Base-by-base conservation (phyloP, 2,888 invertebrate genomes). In the Xanthia icteritia region DNA sequence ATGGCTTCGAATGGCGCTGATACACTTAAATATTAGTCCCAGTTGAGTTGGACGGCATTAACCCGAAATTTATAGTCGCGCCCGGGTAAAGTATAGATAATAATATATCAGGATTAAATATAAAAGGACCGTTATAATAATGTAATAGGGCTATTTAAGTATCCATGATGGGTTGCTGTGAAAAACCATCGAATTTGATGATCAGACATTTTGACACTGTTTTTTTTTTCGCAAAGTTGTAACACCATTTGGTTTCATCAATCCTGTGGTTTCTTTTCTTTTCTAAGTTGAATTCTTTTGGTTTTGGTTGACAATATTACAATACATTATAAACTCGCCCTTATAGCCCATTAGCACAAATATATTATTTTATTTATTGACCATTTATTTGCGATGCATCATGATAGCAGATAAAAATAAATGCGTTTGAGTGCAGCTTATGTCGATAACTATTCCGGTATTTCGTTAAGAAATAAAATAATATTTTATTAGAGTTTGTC, bases 41-140 rank as follows among this genome's bases (percentile, higher is more conserved):
- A 74, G 63, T 85, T 81, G 83, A 83, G 71, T 85, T 75, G 65
- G 83, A 78, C 83, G 60, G 86, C 69, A 84, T 84, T 85, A 86
- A 82, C 66, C 75, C 78, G 1, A 70, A 84, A 84, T 84, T 84
- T 86, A 84, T 84, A 73, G 83, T 64, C 78, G 17, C 13, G 56
- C 66, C 70, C 56, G 63, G 60, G 71, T 73, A 86, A 85, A 82
- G 86, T 84, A 75, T 86, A 78, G 83, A 86, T 86, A 82, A 85
- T 82, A 85, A 85, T 84, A 82, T 82, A 86, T 84, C 86, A 86
- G 75, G 86, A 84, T 84, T 84, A 84, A 78, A 84, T 84, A 86
- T 86, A 86, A 78, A 73, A 82, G 78, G 75, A 56, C 86, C 74
- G 17, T 74, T 72, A 79, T 73, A 84, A 45, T 79, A 79, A 54